Conservation (phyloP, 2,888 invertebrate genomes). For the Seira sanloemensis region DNA sequence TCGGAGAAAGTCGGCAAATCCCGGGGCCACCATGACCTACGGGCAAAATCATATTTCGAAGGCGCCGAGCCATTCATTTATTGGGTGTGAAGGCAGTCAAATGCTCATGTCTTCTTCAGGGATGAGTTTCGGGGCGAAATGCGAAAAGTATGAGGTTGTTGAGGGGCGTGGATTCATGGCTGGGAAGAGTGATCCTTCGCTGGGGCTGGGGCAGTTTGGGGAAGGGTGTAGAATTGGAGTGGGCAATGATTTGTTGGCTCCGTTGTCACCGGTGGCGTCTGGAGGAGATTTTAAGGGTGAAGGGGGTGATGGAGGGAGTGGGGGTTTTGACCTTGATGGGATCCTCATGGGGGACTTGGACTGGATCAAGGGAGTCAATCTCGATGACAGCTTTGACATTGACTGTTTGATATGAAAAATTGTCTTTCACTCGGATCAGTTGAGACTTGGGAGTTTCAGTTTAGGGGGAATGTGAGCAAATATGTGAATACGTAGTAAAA, state of each 20-base stretch:
- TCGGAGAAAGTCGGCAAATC: not conserved
- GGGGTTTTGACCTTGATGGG: constrained; percentile 20
- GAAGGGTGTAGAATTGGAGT: too few relatives aligned
- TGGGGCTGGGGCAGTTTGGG: too few relatives aligned
- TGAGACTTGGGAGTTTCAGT: too few relatives aligned
- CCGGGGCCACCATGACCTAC: too few relatives aligned
- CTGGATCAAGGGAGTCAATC: constrained; percentile 28
- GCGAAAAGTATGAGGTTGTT: not conserved
- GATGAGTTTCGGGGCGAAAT: not conserved
- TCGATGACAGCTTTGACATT: constrained; percentile 28
- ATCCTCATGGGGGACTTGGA: constrained; percentile 28
- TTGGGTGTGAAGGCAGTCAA: not conserved
- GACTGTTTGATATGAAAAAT: constrained; percentile 4
- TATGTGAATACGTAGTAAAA: too few relatives aligned
- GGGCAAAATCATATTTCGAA: too few relatives aligned
- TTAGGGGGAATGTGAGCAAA: too few relatives aligned
- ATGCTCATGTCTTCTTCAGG: not conserved
- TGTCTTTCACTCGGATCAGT: not conserved
- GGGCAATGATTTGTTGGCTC: not conserved
- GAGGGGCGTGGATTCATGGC: not conserved
- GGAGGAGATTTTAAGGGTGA: not conserved
- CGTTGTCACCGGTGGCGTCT: not conserved
- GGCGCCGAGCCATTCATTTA: not conserved
- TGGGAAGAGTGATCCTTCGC: not conserved
- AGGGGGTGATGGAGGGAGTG: not conserved